Base-by-base conservation (phyloP, 2,113 vertebrate genomes). In the Haplochromis vanheusdeni region DNA sequence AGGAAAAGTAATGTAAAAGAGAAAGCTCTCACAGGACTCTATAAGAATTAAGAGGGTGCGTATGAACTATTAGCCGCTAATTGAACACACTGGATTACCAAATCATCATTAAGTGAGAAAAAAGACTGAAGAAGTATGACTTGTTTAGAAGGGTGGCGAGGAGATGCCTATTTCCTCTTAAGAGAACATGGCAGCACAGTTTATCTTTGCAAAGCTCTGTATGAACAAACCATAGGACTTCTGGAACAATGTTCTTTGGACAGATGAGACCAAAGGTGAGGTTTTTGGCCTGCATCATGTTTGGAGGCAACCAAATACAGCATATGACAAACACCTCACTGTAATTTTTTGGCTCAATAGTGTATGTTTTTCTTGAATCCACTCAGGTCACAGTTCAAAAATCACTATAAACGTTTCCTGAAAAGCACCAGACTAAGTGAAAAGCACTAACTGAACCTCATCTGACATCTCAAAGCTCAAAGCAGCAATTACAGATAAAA, bases 21-120 rank as follows among this genome's bases (percentile, higher is more conserved):
- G 0, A 0, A 42, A 70, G 65, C 33, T 37, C 1, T 65, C 33
- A 37, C 31, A 1, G 17, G 1, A 0, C 60, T 65, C 60, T 12
- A 5, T 65, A 35, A n/a, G 60, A 65, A 65, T 65, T 65, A n/a
- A 65, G 58, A 35, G 60, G 31, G 9, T 65, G 31, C 2, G 4
- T 5, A 0, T 65, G 6, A 62, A 11, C 60, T 13, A 33, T 31
- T 31, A 33, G 26, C 19, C 1, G 28, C 28, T 65, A 65, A 52
- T 51, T 31, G 19, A 79, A 51, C 31, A 12, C 26, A 51, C 45
- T 33, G 7, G 2, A 13, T 70, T 16, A 70, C 3, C 11, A 42
- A 21, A 23, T 23, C 65, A 70, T 70, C 65, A 60, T 60, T 31
- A 60, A 68, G 62, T 68, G 62, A 68, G 62, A 60, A 68, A 70